These are phyloP conservation scores for Porites cylindrica DNA, from an alignment of 92 coral and sea anemone species.

Conservation along the genomic window DNA sequence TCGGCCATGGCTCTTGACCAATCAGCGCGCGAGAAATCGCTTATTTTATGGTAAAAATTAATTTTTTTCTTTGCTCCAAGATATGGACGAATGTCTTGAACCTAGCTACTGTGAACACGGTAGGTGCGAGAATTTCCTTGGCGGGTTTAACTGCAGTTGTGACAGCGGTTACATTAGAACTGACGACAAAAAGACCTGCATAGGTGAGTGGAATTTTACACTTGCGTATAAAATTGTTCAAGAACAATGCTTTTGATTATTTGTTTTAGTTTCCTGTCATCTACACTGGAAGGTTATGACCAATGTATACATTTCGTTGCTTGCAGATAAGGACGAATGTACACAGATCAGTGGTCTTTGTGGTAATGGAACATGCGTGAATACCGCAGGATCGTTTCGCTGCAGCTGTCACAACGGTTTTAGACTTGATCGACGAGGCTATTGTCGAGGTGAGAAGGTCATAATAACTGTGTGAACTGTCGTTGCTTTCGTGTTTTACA, in stretches of 20 bases:
- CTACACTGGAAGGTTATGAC: neutral
- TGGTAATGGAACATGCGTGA: slow-evolving; percentile 97
- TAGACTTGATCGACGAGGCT: slow-evolving; percentile 66
- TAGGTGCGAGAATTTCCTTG: slow-evolving; percentile 83
- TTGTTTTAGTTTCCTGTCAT: neutral
- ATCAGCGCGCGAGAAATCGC: neutral
- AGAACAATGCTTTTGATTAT: neutral
- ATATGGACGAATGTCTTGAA: slow-evolving; percentile 91
- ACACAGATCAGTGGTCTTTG: slow-evolving; percentile 72
- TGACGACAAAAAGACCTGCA: slow-evolving; percentile 74
- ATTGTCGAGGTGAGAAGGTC: slow-evolving; percentile 68
- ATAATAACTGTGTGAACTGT: too few relatives aligned
- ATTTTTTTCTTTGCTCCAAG: slow-evolving; percentile 30
- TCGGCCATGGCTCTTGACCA: too few relatives aligned
- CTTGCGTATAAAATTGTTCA: neutral
- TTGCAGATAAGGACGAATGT: slow-evolving; percentile 87
- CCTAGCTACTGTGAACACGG: slow-evolving; percentile 88
- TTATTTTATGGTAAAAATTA: too few relatives aligned
- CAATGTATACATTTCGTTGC: too few relatives aligned
- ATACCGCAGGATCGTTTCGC: slow-evolving; percentile 79
- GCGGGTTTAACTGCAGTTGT: slow-evolving; percentile 84
- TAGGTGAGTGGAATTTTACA: slow-evolving; percentile 65
- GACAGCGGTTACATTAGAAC: slow-evolving; percentile 77
- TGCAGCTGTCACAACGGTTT: slow-evolving; percentile 88
- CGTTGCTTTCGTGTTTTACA: too few relatives aligned